phyloP scores from a whole-genome alignment of 2,797 vertebrate species.

The Leptodactylus fallax region DNA sequence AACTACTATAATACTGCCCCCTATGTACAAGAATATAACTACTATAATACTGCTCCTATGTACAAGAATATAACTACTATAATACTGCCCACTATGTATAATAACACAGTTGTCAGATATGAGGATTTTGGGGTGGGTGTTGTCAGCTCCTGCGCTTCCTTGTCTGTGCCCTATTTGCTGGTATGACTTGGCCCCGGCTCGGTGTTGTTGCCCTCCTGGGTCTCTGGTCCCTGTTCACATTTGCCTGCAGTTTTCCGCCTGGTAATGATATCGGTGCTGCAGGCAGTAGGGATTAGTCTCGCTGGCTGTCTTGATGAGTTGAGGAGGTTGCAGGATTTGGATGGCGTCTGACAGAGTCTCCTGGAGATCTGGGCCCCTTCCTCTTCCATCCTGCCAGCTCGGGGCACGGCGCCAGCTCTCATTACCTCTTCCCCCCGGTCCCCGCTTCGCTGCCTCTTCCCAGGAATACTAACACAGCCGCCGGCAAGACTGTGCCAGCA shows the following conservation, averaged over 20 bases:
- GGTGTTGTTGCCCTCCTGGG: neutral
- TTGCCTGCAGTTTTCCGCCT: neutral
- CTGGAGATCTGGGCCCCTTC: neutral
- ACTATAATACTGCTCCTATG: constrained; percentile 3
- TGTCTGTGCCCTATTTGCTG: neutral
- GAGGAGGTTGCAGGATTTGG: constrained; percentile 30
- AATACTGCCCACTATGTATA: neutral
- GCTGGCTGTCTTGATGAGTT: constrained; percentile 50
- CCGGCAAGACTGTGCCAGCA: constrained; percentile 1
- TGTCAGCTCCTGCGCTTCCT: neutral
- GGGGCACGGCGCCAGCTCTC: constrained; percentile 50
- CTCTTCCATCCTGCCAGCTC: neutral
- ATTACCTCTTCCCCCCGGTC: constrained; percentile 36
- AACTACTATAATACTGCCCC: neutral
- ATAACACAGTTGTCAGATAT: too few relatives aligned
- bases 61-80: neutral
- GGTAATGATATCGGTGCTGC: neutral
- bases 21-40: constrained; percentile 1
- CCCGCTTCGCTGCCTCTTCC: constrained; percentile 46
- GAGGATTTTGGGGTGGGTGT: neutral
- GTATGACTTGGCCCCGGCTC: neutral
- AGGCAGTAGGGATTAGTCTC: neutral
- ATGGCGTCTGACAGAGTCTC: constrained; percentile 43
- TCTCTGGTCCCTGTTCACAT: neutral
- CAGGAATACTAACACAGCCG: constrained; percentile 35